Evolutionary conservation across 2,888 invertebrate species (phyloP).

Genomic region (Drosophila rubida): DNA sequence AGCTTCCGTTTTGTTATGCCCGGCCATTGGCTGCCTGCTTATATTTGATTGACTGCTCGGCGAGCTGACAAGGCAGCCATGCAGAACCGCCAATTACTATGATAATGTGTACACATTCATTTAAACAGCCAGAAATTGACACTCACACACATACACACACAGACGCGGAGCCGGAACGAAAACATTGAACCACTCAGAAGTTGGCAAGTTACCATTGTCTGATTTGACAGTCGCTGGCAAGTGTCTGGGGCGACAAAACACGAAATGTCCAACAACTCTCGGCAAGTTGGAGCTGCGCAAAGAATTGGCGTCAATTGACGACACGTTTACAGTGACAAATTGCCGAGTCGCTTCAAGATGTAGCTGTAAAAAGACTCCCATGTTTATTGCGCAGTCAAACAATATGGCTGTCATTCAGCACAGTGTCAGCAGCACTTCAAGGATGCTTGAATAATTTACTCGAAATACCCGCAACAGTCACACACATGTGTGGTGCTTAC

Average conservation of each 20-base stretch:
- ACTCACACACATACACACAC: constrained; percentile 11
- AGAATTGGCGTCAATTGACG: constrained; percentile 61
- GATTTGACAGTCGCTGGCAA: constrained; percentile 48
- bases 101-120: constrained; percentile 46
- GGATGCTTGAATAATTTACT: not conserved
- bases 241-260: constrained; percentile 13
- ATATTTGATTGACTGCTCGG: constrained; percentile 75
- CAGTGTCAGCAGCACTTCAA: not conserved
- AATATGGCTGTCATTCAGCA: constrained; percentile 5
- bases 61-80: constrained; percentile 50
- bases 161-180: not conserved
- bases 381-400: constrained; percentile 37
- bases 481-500: not conserved
- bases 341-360: constrained; percentile 42
- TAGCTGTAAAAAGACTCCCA: constrained; percentile 12
- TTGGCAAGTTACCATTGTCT: constrained; percentile 50
- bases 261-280: constrained; percentile 28
- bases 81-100: constrained; percentile 62
- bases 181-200: constrained; percentile 5
- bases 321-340: constrained; percentile 76
- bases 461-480: not conserved
- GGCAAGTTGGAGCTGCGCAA: constrained; percentile 6
- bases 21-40: constrained; percentile 56
- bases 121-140: constrained; percentile 33
- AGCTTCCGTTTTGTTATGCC: constrained; percentile 73